A percentile compares a stretch with the other conserved stretches of the same genome.
Conservation (phyloP, 1,140 invertebrate species). For the Mesaphorura yosii region DNA sequence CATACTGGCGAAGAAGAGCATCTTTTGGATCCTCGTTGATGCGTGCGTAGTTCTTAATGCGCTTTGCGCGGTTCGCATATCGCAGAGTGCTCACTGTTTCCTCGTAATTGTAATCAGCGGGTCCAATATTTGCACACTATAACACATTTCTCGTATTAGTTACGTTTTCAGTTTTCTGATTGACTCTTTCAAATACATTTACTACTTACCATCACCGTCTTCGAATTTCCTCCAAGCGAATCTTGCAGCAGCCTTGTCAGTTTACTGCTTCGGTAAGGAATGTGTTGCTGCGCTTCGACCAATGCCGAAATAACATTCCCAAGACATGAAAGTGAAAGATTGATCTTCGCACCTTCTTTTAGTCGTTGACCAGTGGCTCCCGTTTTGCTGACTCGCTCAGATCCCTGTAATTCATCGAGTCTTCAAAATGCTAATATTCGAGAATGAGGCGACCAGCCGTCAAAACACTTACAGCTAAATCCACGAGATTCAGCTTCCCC, state of each 20-base stretch:
- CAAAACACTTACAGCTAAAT: conserved; percentile 56
- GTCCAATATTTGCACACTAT: conserved; percentile 83
- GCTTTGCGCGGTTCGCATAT: conserved; percentile 95
- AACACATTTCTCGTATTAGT: conserved; percentile 11
- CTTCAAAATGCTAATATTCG: not conserved
- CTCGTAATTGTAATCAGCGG: conserved; percentile 92
- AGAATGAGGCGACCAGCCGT: not conserved
- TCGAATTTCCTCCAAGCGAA: conserved; percentile 89
- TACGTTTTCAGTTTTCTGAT: not conserved
- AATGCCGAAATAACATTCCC: conserved; percentile 92
- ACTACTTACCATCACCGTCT: conserved; percentile 75
- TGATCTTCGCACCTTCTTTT: conserved; percentile 91
- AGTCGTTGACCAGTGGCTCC: conserved; percentile 75
- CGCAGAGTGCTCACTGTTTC: conserved; percentile 93
- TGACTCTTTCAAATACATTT: not conserved
- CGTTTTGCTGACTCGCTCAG: conserved; percentile 82
- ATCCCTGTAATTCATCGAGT: conserved; percentile 44
- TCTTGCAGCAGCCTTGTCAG: conserved; percentile 84
- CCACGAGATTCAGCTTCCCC: conserved; percentile 71
- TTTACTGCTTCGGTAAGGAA: conserved; percentile 91
- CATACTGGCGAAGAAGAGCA: conserved; percentile 85
- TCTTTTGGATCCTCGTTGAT: conserved; percentile 98
- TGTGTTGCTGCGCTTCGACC: conserved; percentile 83
- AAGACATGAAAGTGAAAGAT: conserved; percentile 80
- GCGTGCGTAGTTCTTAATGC: conserved; percentile 89